Conservation (phyloP, 2,113 vertebrate species). For the Sphyrna mokarran region DNA sequence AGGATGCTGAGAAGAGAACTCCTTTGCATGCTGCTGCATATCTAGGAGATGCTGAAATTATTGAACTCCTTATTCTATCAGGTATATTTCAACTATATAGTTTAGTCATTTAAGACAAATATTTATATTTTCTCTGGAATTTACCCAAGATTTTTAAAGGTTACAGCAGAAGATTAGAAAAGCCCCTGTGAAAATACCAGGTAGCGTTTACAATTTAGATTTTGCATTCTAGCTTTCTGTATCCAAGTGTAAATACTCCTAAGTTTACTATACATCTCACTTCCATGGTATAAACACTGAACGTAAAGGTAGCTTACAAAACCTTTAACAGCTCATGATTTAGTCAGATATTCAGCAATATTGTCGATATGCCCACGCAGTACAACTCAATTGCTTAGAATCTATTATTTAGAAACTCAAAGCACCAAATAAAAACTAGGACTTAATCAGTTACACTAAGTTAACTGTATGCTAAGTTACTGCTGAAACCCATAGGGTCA, state of each 20-base stretch:
- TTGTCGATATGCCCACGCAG: not conserved
- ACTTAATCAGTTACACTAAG: not conserved
- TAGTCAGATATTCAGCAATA: not conserved
- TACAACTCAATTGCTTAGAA: not conserved
- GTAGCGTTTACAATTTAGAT: not conserved
- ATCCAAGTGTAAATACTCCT: not conserved
- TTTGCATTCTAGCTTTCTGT: not conserved
- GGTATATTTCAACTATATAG: constrained; percentile 60
- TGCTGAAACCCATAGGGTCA: not conserved
- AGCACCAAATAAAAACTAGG: not conserved
- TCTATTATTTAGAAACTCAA: not conserved
- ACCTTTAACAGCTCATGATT: not conserved
- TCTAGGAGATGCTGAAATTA: constrained; percentile 95
- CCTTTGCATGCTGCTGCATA: constrained; percentile 95
- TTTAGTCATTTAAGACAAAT: not conserved
- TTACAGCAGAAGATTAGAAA: not conserved
- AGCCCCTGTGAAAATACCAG: not conserved
- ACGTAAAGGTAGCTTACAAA: not conserved
- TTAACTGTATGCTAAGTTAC: not conserved
- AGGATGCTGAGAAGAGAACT: constrained; percentile 98
- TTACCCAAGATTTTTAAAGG: not conserved
- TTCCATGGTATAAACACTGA: not conserved
- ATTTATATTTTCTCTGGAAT: not conserved
- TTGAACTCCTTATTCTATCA: constrained; percentile 97
- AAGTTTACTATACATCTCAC: not conserved